These are phyloP conservation scores for Sylvilagus bachmani DNA, from an alignment of 2,113 vertebrate species.

Conservation along the genomic window DNA sequence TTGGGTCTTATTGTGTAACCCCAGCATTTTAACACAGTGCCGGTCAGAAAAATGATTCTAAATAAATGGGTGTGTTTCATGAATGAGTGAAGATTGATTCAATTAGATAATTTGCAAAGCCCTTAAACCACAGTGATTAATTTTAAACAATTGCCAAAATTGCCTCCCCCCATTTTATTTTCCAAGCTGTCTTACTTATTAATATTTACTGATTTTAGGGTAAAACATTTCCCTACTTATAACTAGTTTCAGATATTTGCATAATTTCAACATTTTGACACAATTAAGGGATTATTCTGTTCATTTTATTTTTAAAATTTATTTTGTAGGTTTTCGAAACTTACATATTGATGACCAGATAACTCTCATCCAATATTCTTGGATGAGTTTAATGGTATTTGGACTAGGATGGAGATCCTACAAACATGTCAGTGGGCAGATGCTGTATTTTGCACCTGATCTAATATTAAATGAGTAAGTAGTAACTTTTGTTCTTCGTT, in stretches of 20 bases:
- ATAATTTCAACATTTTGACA: background rate
- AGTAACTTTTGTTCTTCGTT: slow-evolving; percentile 14
- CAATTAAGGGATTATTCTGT: slow-evolving; percentile 4
- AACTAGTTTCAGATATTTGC: background rate
- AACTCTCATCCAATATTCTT: slow-evolving; percentile 99
- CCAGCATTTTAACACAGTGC: background rate
- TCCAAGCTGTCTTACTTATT: background rate
- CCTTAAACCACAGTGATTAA: background rate
- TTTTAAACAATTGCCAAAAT: background rate
- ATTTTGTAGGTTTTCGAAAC: slow-evolving; percentile 94
- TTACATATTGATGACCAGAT: slow-evolving; percentile 99
- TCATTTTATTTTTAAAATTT: slow-evolving; percentile 63
- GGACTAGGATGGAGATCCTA: slow-evolving; percentile 98
- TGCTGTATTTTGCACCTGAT: slow-evolving; percentile 98
- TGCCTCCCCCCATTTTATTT: background rate
- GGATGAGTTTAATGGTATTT: slow-evolving; percentile 99
- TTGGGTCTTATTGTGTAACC: background rate
- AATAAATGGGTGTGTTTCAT: background rate
- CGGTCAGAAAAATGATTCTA: background rate
- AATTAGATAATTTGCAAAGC: background rate
- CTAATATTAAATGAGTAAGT: slow-evolving; percentile 98
- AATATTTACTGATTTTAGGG: background rate
- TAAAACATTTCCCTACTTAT: background rate
- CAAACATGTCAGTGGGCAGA: slow-evolving; percentile 96
- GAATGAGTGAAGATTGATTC: background rate